Evolutionary conservation across 2,113 vertebrate species (phyloP), one percentile per base, ranked within the genome.

Genomic region (Nycticebus coucang): DNA sequence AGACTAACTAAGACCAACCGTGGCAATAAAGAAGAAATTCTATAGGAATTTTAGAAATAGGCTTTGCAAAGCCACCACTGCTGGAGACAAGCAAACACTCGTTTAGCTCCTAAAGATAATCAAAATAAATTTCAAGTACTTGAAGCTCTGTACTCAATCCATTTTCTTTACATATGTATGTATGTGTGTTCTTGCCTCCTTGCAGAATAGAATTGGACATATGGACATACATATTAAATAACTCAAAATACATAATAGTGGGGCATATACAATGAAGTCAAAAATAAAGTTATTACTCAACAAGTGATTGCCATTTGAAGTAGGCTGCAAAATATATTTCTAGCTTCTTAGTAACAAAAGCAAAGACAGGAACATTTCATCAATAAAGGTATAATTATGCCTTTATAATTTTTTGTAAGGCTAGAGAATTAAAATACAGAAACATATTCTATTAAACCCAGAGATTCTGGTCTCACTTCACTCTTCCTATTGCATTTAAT

Each of bases 351-450:
- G 60, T 28, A 72, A 88, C 28, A n/a, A 72, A 85, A 89, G 59
- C 53, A 88, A 93, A 91, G 55, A 37, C 8, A 35, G 80, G 6
- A 21, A 75, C 26, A 82, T 94, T 93, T 79, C 87, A 93, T 72
- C 7, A 24, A 14, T 7, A 45, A 26, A 89, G 66, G 45, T 91
- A 60, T 64, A 94, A 77, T 37, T 72, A 71, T 57, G 57, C 57
- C 45, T 96, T 82, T 60, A 24, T 60, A 50, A 69, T 17, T 69
- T 35, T 90, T 53, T 77, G 11, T 57, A 84, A 74, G 53, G n/a
- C 15, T 53, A 45, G 60, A 11, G 10, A 68, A 41, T 77, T 60
- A 88, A 87, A 57, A 80, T 53, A 60, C 1, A 33, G 75, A 90
- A 89, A 35, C 50, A 57, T 26, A 41, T 18, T 35, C 45, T 68